phyloP scores from a whole-genome alignment of 2,888 invertebrate species.

The Philopedon plagiatum region DNA sequence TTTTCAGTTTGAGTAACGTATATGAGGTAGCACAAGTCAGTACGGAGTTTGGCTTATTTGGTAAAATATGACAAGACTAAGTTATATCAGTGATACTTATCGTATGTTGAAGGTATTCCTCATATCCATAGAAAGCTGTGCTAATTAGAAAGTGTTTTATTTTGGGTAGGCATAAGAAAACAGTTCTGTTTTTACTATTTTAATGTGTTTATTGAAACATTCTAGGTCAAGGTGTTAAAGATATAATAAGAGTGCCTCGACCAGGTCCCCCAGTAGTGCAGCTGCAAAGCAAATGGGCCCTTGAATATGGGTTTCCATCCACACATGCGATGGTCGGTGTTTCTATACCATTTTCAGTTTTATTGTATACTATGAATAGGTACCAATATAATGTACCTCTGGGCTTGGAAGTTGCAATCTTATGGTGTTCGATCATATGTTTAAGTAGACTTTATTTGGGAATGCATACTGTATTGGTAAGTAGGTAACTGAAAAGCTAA shows the following conservation, averaged over 20 bases:
- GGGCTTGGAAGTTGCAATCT: slow-evolving; percentile 74
- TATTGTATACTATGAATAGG: slow-evolving; percentile 84
- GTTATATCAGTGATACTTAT: no score
- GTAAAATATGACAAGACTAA: no score
- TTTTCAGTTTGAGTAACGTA: no score
- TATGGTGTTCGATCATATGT: slow-evolving; percentile 85
- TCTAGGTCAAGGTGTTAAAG: slow-evolving; percentile 89
- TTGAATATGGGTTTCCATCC: slow-evolving; percentile 96
- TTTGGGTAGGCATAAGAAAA: no score
- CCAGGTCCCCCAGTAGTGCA: slow-evolving; percentile 88
- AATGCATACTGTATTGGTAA: slow-evolving; percentile 92
- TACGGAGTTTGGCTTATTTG: no score
- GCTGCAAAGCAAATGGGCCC: slow-evolving; percentile 88
- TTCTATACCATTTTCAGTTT: slow-evolving; percentile 88
- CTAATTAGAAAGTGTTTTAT: no score
- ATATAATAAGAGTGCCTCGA: slow-evolving; percentile 88
- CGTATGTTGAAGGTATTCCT: no score
- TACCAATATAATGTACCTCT: slow-evolving; percentile 80
- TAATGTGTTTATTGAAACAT: slow-evolving; percentile 33
- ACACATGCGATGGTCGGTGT: slow-evolving; percentile 95
- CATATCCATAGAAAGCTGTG: no score
- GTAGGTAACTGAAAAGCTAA: no score
- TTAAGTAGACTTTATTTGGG: slow-evolving; percentile 91
- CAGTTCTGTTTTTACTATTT: no score
- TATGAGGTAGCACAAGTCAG: no score